Evolutionary conservation across 2,888 invertebrate genomes (phyloP).

Genomic region (Ctena decussata): DNA sequence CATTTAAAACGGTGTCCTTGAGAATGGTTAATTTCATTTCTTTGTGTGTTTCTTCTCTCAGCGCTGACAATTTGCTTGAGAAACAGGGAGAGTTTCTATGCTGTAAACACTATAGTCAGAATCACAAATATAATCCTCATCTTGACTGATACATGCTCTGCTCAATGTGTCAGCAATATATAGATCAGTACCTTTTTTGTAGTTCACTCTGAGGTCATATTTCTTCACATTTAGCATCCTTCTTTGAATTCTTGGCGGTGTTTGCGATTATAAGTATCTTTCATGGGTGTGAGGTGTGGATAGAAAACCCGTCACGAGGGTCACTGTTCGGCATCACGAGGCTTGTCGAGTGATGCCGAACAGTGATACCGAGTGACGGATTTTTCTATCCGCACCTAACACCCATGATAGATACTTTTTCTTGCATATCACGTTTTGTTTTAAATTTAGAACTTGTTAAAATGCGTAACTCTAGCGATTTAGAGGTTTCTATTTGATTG

Average conservation of each 20-base stretch:
- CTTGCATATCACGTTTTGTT: too few relatives aligned
- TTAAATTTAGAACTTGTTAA: too few relatives aligned
- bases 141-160: conserved; percentile 36
- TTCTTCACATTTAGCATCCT: conserved; percentile 67
- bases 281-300: too few relatives aligned
- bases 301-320: too few relatives aligned
- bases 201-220: conserved; percentile 48
- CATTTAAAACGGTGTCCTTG: background rate
- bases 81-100: background rate
- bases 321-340: too few relatives aligned
- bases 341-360: too few relatives aligned
- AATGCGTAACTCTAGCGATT: too few relatives aligned
- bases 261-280: too few relatives aligned
- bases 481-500: too few relatives aligned
- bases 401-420: too few relatives aligned
- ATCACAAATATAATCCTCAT: background rate
- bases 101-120: background rate
- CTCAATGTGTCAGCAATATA: conserved; percentile 54
- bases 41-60: background rate
- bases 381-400: too few relatives aligned
- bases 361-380: too few relatives aligned
- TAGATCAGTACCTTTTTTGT: conserved; percentile 53
- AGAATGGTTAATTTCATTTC: background rate
- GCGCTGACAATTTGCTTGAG: background rate
- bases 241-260: conserved; percentile 62